Percentiles rank a stretch among this genome's conserved stretches.
phyloP scores from a whole-genome alignment of 37 sponge, comb jelly and placozoan species.

The Bolinopsis microptera region DNA sequence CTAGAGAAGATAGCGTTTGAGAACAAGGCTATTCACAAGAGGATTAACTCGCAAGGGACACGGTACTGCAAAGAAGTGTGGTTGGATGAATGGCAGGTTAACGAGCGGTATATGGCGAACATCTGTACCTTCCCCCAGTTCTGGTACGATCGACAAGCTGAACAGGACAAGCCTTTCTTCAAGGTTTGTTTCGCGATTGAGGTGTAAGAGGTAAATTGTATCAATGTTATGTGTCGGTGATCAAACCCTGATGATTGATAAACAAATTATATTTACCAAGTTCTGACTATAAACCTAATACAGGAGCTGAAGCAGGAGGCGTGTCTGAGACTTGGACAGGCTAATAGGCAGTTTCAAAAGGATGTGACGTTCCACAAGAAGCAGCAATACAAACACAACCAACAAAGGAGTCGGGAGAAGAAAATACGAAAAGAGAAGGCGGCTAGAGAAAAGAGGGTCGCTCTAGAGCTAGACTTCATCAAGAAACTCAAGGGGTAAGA shows the following conservation, averaged over 20 bases:
- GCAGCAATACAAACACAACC: constrained; percentile 40
- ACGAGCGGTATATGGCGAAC: constrained; percentile 80
- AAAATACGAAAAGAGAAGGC: constrained; percentile 36
- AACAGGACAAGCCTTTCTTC: constrained; percentile 61
- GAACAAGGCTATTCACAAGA: constrained; percentile 81
- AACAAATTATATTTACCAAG: too few relatives aligned
- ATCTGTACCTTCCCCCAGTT: constrained; percentile 80
- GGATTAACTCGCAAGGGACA: constrained; percentile 81
- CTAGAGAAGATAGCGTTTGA: constrained; percentile 80
- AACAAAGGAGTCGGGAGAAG: not conserved
- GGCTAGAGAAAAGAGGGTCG: constrained; percentile 56
- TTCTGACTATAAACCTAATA: too few relatives aligned
- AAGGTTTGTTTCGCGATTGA: constrained; percentile 26
- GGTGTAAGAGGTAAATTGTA: too few relatives aligned
- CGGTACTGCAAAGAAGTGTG: constrained; percentile 68
- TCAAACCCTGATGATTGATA: too few relatives aligned
- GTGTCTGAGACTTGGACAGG: constrained; percentile 5
- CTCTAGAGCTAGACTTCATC: constrained; percentile 63
- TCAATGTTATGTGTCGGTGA: too few relatives aligned
- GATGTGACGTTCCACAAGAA: constrained; percentile 22
- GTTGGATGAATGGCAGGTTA: constrained; percentile 84
- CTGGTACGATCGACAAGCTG: constrained; percentile 35
- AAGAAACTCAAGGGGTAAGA: constrained; percentile 64
- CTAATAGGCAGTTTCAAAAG: constrained; percentile 38
- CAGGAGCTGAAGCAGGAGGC: constrained; percentile 47